Evolutionary conservation across 2,113 vertebrate genomes (phyloP), one percentile per base, ranked within the genome.

Genomic region (Pipra filicauda): DNA sequence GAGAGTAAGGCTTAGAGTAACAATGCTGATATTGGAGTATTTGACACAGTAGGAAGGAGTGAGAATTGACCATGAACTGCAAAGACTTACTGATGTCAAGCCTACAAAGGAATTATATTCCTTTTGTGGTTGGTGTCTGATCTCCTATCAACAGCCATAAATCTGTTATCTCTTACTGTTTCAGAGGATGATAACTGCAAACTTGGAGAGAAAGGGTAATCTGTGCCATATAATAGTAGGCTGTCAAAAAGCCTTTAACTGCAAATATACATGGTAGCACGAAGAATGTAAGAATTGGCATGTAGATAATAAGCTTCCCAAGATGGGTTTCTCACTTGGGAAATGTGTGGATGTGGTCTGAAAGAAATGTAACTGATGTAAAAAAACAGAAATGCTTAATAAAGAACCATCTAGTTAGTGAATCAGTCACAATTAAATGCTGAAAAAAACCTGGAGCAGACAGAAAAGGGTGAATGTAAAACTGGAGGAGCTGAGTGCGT

Each of bases 101-200:
- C 81, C 91, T 90, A 65, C 66, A 83, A 67, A 92, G 86, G 81
- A 95, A 78, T 96, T 91, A 74, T 55, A 85, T 93, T 89, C 87
- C 87, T 95, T 97, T 65, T 94, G 86, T 85, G 81, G 55, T 41
- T 92, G 91, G 41, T 85, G 88, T 91, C 88, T 94, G 89, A 89
- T 96, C 89, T 96, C 59, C 69, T 88, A 75, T 96, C 86, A 88
- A 77, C 59, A 78, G 91, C 81, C 37, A 59, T 85, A 95, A 93
- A 96, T 95, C 71, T 92, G 5, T 67, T 83, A 6, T 83, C 74
- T 85, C 93, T 91, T 78, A 69, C 95, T 95, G 95, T 97, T 87
- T 85, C 62, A 71, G 95, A 54, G 86, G 88, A 85, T 94, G 91
- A 52, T 90, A 91, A 76, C 91, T 83, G 86, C 80, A 93, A 35